Conservation (phyloP, 2,113 vertebrate genomes). For the Mesocricetus auratus region DNA sequence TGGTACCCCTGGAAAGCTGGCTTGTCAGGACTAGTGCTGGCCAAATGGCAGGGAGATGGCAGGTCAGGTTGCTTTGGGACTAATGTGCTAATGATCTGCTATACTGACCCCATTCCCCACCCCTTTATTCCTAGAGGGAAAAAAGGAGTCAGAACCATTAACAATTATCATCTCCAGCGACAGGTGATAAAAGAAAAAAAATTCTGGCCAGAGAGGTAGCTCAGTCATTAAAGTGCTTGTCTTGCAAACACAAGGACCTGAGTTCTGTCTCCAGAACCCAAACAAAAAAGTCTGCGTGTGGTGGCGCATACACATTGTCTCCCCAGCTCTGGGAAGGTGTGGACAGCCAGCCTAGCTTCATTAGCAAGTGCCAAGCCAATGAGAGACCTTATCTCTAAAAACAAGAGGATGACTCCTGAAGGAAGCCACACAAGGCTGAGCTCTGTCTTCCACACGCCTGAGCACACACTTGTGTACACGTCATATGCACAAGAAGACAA, state of each 20-base stretch:
- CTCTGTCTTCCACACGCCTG: background rate
- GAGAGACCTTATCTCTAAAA: background rate
- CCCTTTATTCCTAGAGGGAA: slow-evolving; percentile 5
- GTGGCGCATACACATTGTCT: background rate
- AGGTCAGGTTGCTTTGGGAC: slow-evolving; percentile 3
- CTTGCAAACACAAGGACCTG: background rate
- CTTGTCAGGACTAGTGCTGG: background rate
- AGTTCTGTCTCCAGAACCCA: background rate
- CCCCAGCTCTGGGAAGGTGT: background rate
- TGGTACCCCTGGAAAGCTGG: background rate
- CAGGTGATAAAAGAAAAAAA: background rate
- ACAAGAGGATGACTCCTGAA: background rate
- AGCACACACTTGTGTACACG: background rate
- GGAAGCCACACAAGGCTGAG: background rate
- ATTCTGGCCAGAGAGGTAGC: background rate
- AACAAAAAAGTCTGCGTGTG: background rate
- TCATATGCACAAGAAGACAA: background rate
- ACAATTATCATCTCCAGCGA: background rate
- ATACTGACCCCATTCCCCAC: background rate
- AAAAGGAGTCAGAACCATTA: background rate
- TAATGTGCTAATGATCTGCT: background rate
- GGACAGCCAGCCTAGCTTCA: background rate
- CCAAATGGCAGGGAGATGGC: slow-evolving; percentile 2
- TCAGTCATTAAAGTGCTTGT: background rate
- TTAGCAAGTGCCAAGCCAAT: too few relatives aligned